Percentiles rank a stretch among this genome's conserved stretches.
These are phyloP conservation scores for Gymnoscopelus microlampas DNA, from an alignment of 2,797 vertebrate genomes.

Conservation along the genomic window DNA sequence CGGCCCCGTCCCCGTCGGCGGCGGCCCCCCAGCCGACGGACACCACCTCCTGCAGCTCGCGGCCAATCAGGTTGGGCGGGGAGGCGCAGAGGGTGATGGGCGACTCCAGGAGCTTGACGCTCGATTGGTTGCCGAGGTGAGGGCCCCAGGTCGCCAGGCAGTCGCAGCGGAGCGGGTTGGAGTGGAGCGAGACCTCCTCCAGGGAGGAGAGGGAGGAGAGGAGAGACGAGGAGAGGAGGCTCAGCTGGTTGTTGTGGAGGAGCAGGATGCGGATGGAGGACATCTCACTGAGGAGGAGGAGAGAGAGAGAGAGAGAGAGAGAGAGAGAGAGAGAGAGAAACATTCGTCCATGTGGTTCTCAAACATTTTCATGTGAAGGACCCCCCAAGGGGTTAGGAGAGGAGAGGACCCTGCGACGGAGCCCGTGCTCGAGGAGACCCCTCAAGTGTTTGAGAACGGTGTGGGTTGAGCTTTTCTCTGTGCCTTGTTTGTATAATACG, in stretches of 20 bases:
- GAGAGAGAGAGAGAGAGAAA: background rate
- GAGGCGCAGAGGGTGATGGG: constrained; percentile 80
- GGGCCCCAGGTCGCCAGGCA: constrained; percentile 81
- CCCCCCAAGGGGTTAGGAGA: no score
- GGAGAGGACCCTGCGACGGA: no score
- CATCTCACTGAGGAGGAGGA: constrained; percentile 63
- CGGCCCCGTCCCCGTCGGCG: background rate
- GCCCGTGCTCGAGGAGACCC: no score
- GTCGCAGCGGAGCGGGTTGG: constrained; percentile 86
- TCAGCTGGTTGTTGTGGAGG: constrained; percentile 81
- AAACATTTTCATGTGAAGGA: no score
- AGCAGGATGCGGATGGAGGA: constrained; percentile 79
- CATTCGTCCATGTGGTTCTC: no score
- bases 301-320: constrained; percentile 10
- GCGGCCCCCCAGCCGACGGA: constrained; percentile 61
- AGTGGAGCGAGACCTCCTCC: constrained; percentile 79
- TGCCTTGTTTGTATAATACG: no score
- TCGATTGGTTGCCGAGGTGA: constrained; percentile 76
- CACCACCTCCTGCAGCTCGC: constrained; percentile 77
- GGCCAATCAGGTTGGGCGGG: constrained; percentile 76
- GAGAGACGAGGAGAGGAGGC: constrained; percentile 71
- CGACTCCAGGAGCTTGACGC: constrained; percentile 79
- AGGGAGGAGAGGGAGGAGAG: constrained; percentile 73
- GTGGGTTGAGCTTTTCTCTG: no score
- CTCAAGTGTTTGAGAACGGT: no score